phyloP scores from a whole-genome alignment of 35 echinoderm and acorn worm species.

The Strongylocentrotus purpuratus region DNA sequence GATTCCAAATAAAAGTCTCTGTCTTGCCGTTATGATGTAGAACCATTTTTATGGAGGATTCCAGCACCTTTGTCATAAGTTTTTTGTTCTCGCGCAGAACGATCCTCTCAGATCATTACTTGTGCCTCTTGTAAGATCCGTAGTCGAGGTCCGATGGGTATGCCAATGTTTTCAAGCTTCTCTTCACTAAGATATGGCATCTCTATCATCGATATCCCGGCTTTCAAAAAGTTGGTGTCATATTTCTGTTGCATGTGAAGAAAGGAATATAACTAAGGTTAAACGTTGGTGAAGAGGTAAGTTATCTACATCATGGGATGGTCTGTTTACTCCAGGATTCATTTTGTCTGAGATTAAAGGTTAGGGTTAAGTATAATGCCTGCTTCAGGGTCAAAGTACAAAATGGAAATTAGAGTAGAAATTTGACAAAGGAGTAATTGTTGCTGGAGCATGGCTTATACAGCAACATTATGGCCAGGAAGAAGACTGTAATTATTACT shows the following conservation, averaged over 20 bases:
- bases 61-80: not conserved
- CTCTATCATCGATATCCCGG: conserved; percentile 80
- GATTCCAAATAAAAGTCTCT: not conserved
- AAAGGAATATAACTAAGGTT: not conserved
- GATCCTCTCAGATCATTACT: conserved; percentile 74
- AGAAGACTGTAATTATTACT: too few species aligned
- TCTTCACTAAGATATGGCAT: conserved; percentile 85
- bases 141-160: conserved; percentile 76
- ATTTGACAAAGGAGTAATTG: too few species aligned
- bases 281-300: too few species aligned
- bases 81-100: not conserved
- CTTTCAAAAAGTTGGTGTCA: conserved; percentile 67
- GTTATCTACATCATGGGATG: too few species aligned
- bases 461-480: too few species aligned
- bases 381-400: too few species aligned
- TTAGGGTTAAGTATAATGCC: too few species aligned
- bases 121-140: conserved; percentile 86
- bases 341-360: too few species aligned
- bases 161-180: conserved; percentile 75
- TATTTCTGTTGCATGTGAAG: conserved; percentile 68
- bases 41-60: not conserved
- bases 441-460: too few species aligned
- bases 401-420: too few species aligned
- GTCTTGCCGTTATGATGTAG: not conserved
- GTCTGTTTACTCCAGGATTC: too few species aligned